Conservation (phyloP, 2,888 invertebrate species). For the Sesamia inferens region DNA sequence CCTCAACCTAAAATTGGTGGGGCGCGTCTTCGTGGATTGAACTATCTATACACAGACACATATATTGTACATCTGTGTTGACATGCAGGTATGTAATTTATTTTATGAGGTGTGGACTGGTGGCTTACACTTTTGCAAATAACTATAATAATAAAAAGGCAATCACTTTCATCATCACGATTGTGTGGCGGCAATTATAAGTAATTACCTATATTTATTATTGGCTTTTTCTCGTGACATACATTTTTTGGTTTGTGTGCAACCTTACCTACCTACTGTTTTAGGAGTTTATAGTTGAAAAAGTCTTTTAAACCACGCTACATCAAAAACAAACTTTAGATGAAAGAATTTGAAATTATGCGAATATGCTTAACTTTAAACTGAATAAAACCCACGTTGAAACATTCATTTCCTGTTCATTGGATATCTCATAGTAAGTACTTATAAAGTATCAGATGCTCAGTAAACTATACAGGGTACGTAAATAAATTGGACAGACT, state of each 20-base stretch:
- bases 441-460: not conserved
- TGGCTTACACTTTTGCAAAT: conserved; percentile 23
- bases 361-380: not conserved
- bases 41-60: too few relatives aligned
- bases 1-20: too few relatives aligned
- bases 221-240: not conserved
- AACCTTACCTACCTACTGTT: not conserved
- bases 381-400: not conserved
- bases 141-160: conserved; percentile 13
- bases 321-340: not conserved
- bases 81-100: not conserved
- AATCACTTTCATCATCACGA: conserved; percentile 40
- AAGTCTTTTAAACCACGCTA: not conserved
- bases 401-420: not conserved
- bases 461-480: not conserved
- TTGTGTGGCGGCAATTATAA: conserved; percentile 7
- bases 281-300: not conserved
- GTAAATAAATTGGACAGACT: not conserved
- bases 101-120: conserved; percentile 1
- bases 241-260: not conserved
- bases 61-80: too few relatives aligned
- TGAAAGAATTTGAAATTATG: not conserved
- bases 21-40: too few relatives aligned
- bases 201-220: conserved; percentile 5
- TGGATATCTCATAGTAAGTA: not conserved